Evolutionary conservation across 2,797 vertebrate species (phyloP).

Genomic region (Neoniphon sammara): DNA sequence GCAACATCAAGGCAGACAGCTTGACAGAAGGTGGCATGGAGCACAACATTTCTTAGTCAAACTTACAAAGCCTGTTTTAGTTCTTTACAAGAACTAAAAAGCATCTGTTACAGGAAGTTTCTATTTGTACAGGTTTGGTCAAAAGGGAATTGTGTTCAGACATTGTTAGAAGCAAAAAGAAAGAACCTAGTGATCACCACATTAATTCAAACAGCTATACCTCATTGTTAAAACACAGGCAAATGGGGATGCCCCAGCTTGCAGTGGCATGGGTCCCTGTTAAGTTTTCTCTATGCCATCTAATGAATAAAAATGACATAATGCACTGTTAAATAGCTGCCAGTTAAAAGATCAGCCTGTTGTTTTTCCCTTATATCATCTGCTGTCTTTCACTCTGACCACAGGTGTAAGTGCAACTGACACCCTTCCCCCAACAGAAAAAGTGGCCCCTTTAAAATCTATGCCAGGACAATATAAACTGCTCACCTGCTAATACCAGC

Average conservation of each 20-base stretch:
- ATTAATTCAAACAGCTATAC: too few species aligned
- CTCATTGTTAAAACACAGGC: too few species aligned
- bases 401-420: constrained; percentile 38
- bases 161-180: constrained; percentile 30
- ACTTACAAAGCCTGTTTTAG: constrained; percentile 7
- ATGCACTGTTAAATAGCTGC: neutral
- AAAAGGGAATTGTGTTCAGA: constrained; percentile 16
- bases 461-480: constrained; percentile 58
- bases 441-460: constrained; percentile 52
- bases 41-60: constrained; percentile 16
- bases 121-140: too few species aligned
- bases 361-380: constrained; percentile 1
- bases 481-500: constrained; percentile 65
- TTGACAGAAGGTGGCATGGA: neutral
- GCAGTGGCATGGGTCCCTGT: neutral
- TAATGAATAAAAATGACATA: neutral
- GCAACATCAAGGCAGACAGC: constrained; percentile 1
- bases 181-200: constrained; percentile 27
- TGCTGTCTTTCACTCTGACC: constrained; percentile 31
- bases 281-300: neutral
- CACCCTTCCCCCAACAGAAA: constrained; percentile 55
- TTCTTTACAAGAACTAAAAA: neutral
- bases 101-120: neutral
- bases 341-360: neutral
- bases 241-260: too few species aligned